Evolutionary conservation across 2,113 vertebrate genomes (phyloP).

Genomic region (Lamprotornis superbus): DNA sequence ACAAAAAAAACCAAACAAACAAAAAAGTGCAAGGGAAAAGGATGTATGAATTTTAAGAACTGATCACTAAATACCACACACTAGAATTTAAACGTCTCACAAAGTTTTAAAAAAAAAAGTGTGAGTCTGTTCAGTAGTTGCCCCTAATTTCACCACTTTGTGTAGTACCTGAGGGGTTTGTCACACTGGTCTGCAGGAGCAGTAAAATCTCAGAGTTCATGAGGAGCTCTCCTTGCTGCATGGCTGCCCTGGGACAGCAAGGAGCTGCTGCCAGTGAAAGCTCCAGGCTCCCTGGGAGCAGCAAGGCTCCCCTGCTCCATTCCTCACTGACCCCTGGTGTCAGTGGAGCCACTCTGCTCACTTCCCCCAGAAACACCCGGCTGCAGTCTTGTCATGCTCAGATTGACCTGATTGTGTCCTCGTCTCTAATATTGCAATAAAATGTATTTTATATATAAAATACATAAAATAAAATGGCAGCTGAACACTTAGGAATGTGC

Average conservation of each 20-base stretch:
- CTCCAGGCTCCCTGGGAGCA: neutral
- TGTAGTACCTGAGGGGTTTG: neutral
- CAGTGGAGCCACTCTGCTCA: accelerated
- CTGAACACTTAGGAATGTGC: neutral
- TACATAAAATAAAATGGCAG: too few species aligned
- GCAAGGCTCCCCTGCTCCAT: neutral
- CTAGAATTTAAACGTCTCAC: neutral
- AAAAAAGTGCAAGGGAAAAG: neutral
- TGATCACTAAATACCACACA: neutral
- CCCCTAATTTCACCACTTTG: neutral
- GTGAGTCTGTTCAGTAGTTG: neutral
- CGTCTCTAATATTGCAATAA: accelerated
- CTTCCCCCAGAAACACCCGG: neutral
- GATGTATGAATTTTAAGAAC: neutral
- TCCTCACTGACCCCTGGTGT: neutral
- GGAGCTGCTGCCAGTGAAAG: neutral
- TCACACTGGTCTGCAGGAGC: neutral
- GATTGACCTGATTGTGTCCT: neutral
- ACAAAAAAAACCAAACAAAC: neutral
- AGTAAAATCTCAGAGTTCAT: neutral
- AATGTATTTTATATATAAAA: too few species aligned
- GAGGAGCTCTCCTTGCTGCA: neutral
- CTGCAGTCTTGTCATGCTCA: neutral
- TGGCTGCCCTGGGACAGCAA: neutral
- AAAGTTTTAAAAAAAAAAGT: neutral